Conservation (phyloP, 2,113 vertebrate genomes). For the Conger conger region DNA sequence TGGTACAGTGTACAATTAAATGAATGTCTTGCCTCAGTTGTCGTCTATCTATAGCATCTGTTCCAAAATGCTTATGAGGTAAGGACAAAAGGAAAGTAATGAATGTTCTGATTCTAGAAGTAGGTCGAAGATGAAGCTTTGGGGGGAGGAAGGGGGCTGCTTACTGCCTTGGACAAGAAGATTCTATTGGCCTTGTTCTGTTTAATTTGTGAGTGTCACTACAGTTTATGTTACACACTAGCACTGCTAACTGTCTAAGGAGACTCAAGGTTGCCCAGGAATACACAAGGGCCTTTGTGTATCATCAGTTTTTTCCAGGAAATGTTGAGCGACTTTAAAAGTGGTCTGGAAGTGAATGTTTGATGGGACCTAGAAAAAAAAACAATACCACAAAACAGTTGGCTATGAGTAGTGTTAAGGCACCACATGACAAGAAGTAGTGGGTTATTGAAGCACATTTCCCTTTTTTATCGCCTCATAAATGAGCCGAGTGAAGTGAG, state of each 20-base stretch:
- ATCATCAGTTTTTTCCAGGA: constrained; percentile 4
- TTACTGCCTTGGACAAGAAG: constrained; percentile 17
- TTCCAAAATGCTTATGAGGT: neutral
- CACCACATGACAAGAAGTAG: neutral
- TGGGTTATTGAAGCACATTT: neutral
- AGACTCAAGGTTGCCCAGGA: neutral
- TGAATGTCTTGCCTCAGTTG: neutral
- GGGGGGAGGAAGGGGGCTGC: constrained; percentile 34
- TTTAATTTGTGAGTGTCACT: constrained; percentile 22
- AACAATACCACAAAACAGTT: neutral
- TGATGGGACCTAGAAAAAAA: neutral
- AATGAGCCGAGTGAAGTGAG: neutral
- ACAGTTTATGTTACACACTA: constrained; percentile 18
- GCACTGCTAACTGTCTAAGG: constrained; percentile 14
- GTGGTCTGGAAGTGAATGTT: constrained; percentile 1
- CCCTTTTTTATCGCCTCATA: neutral
- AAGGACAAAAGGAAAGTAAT: constrained; percentile 5
- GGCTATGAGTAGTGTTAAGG: neutral
- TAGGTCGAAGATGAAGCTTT: constrained; percentile 45
- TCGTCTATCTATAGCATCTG: neutral
- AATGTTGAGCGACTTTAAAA: neutral
- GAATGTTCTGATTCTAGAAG: constrained; percentile 48
- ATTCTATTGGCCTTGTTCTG: neutral
- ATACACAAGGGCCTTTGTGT: neutral
- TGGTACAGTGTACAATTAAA: neutral